Evolutionary conservation across 2,888 invertebrate genomes (phyloP).

Genomic region (Thecophora atra): DNA sequence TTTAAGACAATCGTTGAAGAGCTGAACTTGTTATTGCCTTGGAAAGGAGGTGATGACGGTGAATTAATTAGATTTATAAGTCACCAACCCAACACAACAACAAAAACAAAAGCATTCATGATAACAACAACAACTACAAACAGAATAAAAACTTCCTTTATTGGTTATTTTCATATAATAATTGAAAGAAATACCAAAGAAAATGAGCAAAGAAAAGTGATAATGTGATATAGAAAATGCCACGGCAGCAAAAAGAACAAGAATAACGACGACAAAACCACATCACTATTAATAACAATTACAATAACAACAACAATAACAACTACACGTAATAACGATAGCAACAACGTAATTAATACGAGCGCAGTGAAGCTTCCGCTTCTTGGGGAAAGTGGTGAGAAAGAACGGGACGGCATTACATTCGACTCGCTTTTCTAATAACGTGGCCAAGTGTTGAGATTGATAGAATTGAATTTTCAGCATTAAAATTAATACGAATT

Average conservation of each 20-base stretch:
- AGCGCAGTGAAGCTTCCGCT: neutral
- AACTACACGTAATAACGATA: neutral
- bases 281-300: constrained; percentile 3
- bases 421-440: neutral
- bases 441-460: no score
- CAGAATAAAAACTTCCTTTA: neutral
- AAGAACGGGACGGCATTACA: constrained; percentile 1
- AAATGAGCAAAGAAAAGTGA: neutral
- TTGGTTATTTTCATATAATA: no score
- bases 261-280: constrained; percentile 27
- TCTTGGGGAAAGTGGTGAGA: constrained; percentile 5
- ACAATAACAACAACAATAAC: neutral
- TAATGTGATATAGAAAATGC: neutral
- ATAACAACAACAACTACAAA: constrained; percentile 24
- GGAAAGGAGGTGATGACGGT: neutral
- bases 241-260: neutral
- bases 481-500: no score
- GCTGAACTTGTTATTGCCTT: neutral
- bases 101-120: neutral
- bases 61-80: neutral
- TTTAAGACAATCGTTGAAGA: neutral
- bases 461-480: no score
- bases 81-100: constrained; percentile 3
- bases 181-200: constrained; percentile 21
- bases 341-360: neutral